Base-by-base conservation (phyloP, 2,888 invertebrate genomes). In the Drosophila koepferae region DNA sequence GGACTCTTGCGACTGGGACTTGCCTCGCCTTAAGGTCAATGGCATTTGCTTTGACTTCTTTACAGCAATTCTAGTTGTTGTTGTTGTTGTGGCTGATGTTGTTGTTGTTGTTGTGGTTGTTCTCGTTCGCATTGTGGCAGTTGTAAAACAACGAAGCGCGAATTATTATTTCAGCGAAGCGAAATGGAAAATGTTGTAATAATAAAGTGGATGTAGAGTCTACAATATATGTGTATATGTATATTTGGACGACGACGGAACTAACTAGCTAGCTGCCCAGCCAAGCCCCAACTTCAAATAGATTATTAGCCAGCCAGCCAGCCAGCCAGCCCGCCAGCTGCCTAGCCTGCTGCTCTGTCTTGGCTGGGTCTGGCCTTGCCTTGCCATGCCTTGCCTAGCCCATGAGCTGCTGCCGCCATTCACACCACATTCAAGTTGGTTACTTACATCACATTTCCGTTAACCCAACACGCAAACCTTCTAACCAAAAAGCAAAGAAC, bases 171-270 rank as follows among this genome's bases (percentile, higher is more conserved):
- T 85, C 86, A 89, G 86, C 77, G 80, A 73, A 80, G 88, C 86
- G 77, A 87, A 89, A 87, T 89, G 73, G 88, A 80, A 85, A 85
- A 89, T 89, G 85, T 89, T 87, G 85, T 89, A 89, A 84, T 84
- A 89, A 87, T 89, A 85, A 85, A 87, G 85, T 85, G 82, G 71
- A 71, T 74, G 66, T 41, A 23, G 46, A 59, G 4, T 38, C 59
- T 40, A 23, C 43, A 56, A 56, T 18, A 41, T 4, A 18, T 9
- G 12, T 31, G 20, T 20, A 18, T 41, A 41, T 28, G 58, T 41
- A 51, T 41, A 59, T 49, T 48, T 14, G 71, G 40, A 72, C 54
- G 72, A 56, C 71, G 81, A 28, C 69, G 82, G 78, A 82, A 72
- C 74, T 76, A 80, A 71, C 73, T 53, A n/a, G 10, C 34, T 34